phyloP scores from a whole-genome alignment of 2,113 vertebrate genomes.

The Tragulus kanchil region DNA sequence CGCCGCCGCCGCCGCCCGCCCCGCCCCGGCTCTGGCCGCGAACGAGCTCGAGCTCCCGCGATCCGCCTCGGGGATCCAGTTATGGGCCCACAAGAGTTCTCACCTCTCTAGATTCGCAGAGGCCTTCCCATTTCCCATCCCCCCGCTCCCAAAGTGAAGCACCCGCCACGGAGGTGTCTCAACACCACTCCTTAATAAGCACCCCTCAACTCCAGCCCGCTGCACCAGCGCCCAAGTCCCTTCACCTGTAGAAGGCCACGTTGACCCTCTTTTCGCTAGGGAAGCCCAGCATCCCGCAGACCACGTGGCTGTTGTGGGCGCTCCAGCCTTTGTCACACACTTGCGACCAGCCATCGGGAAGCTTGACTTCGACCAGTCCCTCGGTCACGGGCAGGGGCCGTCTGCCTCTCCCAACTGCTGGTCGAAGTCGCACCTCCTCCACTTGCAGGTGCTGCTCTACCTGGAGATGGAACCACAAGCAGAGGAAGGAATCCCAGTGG shows the following conservation, averaged over 20 bases:
- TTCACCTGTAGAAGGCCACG: conserved; percentile 97
- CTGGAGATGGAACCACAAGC: conserved; percentile 73
- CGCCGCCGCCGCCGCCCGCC: accelerated
- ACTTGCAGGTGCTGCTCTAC: conserved; percentile 91
- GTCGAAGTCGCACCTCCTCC: conserved; percentile 94
- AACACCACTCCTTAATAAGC: neutral
- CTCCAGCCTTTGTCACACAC: conserved; percentile 95
- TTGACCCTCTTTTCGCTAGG: conserved; percentile 95
- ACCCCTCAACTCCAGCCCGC: no score
- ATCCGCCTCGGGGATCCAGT: neutral
- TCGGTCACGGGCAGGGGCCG: conserved; percentile 91
- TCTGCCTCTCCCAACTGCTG: conserved; percentile 85
- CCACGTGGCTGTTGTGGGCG: conserved; percentile 92
- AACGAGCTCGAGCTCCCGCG: neutral
- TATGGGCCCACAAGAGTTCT: neutral
- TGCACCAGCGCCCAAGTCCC: neutral
- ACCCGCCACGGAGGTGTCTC: neutral
- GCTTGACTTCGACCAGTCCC: conserved; percentile 95
- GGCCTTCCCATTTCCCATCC: neutral
- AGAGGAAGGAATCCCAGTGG: neutral
- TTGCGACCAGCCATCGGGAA: conserved; percentile 93
- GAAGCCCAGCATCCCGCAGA: conserved; percentile 98
- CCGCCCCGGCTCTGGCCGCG: accelerated
- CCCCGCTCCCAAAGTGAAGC: no score
- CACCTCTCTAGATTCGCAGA: neutral